phyloP scores from a whole-genome alignment of 1,140 invertebrate genomes.

The Diuraphis noxia region DNA sequence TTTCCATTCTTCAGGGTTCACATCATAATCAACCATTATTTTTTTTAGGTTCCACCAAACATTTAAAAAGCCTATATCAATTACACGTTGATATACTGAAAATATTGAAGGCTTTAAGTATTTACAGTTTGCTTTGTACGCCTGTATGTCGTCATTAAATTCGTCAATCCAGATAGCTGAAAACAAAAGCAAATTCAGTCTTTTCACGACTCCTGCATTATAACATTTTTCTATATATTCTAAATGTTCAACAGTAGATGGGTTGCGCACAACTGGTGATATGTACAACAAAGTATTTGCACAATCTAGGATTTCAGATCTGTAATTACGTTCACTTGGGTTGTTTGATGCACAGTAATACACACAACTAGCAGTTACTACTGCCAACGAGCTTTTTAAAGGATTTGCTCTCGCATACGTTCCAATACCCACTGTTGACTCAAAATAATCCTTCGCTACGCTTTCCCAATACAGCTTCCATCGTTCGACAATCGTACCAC shows the following conservation, averaged over 20 bases:
- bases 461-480: constrained; percentile 69
- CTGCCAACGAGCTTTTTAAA: constrained; percentile 62
- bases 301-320: constrained; percentile 65
- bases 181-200: constrained; percentile 70
- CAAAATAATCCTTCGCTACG: constrained; percentile 66
- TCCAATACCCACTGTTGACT: constrained; percentile 65
- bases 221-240: constrained; percentile 67
- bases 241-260: constrained; percentile 68
- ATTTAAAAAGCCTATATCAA: constrained; percentile 79
- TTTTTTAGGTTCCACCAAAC: constrained; percentile 73
- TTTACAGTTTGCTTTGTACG: constrained; percentile 74
- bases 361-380: constrained; percentile 54
- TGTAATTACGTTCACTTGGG: constrained; percentile 69
- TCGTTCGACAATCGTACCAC: constrained; percentile 69
- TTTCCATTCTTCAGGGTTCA: constrained; percentile 63
- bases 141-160: constrained; percentile 67
- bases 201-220: constrained; percentile 70
- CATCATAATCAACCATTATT: constrained; percentile 77
- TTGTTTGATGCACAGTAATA: constrained; percentile 65
- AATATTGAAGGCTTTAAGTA: constrained; percentile 69
- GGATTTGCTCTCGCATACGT: constrained; percentile 66
- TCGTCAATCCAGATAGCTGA: constrained; percentile 78
- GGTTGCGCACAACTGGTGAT: constrained; percentile 69
- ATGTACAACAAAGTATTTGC: constrained; percentile 70
- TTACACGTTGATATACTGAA: constrained; percentile 67